Evolutionary conservation across 1,140 invertebrate species (phyloP), one percentile per base, ranked within the genome.

Genomic region (Zaprionus tsacasi): DNA sequence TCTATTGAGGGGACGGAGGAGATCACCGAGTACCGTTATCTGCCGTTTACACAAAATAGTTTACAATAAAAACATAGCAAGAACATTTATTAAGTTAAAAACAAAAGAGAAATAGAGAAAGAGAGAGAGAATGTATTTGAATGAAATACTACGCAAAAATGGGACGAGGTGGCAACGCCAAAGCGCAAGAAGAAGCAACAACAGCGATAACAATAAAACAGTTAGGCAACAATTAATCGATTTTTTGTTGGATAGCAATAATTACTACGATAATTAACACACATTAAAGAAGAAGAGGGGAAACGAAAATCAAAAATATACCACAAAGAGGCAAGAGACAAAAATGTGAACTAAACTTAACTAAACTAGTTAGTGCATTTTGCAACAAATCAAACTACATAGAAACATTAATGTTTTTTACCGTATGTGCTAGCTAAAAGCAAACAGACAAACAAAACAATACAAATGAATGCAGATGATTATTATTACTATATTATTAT

Each of bases 381-480:
- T 70, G 55, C 45, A 50, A 50, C 45, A 21, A 50, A 50, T 50
- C 45, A 50, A 50, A 50, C 45, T 48, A 40, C 13, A 40, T 30
- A 40, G n/a, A 13, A n/a, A 40, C 38, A 68, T 66, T 21, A 21
- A 15, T 72, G 48, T 30, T 72, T 74, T 78, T 78, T 38, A 65
- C 27, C 69, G 70, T 78, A 65, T 69, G 70, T 81, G 69, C 79
- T 81, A 81, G 79, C 79, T 85, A 58, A 80, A 85, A 81, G 82
- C 82, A 67, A 77, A 72, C 63, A 73, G 50, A 76, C 68, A 72
- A 21, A 72, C 73, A 76, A 71, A 71, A 76, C 57, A 76, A 66
- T 56, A 60, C 50, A 68, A 56, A 63, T 56, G 58, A 72, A 64
- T 68, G 15, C 45, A 70, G 38, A 57, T 54, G 36, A 60, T 58